These are phyloP conservation scores for Philaethria dido DNA, from an alignment of 2,888 invertebrate species.

Conservation along the genomic window DNA sequence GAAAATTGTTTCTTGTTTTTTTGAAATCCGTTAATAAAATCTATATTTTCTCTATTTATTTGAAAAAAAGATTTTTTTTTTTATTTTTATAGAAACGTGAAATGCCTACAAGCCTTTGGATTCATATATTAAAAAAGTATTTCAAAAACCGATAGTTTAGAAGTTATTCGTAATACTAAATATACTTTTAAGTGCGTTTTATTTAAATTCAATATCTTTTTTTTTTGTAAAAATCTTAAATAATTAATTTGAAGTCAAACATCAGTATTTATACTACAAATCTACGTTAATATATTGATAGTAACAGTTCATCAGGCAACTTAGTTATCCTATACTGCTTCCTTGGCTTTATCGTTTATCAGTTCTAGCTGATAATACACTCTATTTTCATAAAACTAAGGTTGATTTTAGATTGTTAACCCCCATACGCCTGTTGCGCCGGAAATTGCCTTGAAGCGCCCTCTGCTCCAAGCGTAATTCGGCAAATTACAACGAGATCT, in stretches of 20 bases:
- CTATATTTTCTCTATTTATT: too few relatives aligned
- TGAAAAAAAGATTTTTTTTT: too few relatives aligned
- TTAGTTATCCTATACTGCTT: constrained; percentile 12
- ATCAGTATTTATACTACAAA: background rate
- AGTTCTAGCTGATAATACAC: constrained; percentile 24
- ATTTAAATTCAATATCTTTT: too few relatives aligned
- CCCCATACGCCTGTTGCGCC: constrained; percentile 70
- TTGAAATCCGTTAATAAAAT: too few relatives aligned
- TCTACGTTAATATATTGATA: constrained; percentile 10
- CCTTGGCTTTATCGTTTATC: constrained; percentile 15
- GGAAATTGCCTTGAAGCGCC: constrained; percentile 77
- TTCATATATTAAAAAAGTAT: too few relatives aligned
- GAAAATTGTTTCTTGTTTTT: too few relatives aligned
- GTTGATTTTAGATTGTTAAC: constrained; percentile 30
- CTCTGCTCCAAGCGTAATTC: constrained; percentile 75
- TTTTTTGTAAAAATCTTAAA: too few relatives aligned
- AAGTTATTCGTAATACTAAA: too few relatives aligned
- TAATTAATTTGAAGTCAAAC: background rate
- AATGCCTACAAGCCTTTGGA: too few relatives aligned
- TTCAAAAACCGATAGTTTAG: too few relatives aligned
- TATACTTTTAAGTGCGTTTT: too few relatives aligned
- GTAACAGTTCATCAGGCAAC: constrained; percentile 22
- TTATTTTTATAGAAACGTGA: too few relatives aligned
- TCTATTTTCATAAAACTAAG: background rate
- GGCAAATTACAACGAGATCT: constrained; percentile 72